Conservation (phyloP, 64 coral and sea anemone genomes). For the Trachythela sp. region DNA sequence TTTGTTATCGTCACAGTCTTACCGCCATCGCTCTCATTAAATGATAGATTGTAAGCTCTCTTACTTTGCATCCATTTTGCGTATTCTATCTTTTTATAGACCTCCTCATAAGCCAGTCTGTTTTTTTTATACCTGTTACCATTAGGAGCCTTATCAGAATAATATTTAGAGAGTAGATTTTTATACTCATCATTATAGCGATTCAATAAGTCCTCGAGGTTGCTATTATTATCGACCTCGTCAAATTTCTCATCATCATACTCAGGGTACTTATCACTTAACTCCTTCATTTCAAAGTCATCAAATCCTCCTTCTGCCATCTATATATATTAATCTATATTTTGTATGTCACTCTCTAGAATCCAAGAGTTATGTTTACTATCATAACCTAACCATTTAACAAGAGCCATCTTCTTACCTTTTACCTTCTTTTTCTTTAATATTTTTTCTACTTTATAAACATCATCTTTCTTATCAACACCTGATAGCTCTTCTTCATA, state of each 20-base stretch:
- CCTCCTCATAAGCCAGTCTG: background rate
- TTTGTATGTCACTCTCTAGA: background rate
- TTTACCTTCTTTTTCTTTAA: background rate
- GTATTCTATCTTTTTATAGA: background rate
- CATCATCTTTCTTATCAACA: too few relatives aligned
- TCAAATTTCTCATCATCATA: background rate
- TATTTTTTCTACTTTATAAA: background rate
- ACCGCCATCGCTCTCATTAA: background rate
- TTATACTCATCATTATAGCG: too few relatives aligned
- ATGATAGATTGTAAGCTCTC: background rate
- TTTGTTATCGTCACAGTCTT: background rate
- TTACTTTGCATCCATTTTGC: background rate
- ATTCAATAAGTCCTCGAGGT: background rate
- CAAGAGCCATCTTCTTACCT: background rate
- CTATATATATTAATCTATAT: background rate
- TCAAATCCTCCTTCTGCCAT: background rate
- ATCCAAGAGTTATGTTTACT: conserved; percentile 10
- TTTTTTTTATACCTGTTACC: too few relatives aligned
- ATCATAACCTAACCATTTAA: conserved; percentile 4
- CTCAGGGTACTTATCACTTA: background rate
- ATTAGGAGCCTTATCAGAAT: too few relatives aligned
- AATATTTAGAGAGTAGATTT: too few relatives aligned
- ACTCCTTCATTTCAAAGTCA: background rate
- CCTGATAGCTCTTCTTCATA: background rate
- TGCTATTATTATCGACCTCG: background rate